These are phyloP conservation scores for Bombus polaris DNA, from an alignment of 1,140 invertebrate genomes.

Conservation along the genomic window DNA sequence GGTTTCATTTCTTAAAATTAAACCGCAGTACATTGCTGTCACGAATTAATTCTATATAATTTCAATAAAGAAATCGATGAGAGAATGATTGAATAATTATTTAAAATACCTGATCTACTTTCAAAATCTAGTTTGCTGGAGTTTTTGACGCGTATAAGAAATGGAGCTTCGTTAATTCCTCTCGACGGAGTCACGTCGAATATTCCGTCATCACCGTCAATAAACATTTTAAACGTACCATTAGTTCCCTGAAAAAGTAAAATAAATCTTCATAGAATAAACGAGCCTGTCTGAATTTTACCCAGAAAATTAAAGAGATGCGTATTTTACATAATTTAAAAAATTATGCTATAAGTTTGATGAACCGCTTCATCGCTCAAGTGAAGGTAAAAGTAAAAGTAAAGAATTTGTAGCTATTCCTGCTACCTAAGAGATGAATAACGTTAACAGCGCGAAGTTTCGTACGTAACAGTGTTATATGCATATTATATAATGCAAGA, in stretches of 20 bases:
- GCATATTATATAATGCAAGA: too few relatives aligned
- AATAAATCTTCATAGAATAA: not conserved
- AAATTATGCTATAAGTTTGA: not conserved
- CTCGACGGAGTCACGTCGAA: slow-evolving; percentile 95
- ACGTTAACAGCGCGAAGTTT: too few relatives aligned
- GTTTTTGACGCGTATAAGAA: slow-evolving; percentile 94
- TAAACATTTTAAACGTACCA: slow-evolving; percentile 93
- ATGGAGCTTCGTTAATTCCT: slow-evolving; percentile 96
- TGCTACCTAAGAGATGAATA: too few relatives aligned
- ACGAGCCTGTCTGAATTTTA: not conserved
- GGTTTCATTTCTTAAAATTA: too few relatives aligned
- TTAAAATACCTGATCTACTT: slow-evolving; percentile 83
- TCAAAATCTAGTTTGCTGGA: slow-evolving; percentile 94
- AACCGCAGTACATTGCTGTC: too few relatives aligned
- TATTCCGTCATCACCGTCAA: slow-evolving; percentile 91
- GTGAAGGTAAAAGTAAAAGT: too few relatives aligned
- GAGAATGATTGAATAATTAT: not conserved
- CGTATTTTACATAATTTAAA: too few relatives aligned
- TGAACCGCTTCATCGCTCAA: not conserved
- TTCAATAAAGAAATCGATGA: too few relatives aligned
- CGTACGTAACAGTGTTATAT: too few relatives aligned
- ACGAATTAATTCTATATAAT: too few relatives aligned
- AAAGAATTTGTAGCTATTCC: too few relatives aligned
- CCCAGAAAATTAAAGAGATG: not conserved
- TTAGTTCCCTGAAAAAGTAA: slow-evolving; percentile 91